These are phyloP conservation scores for Amphilophus citrinellus DNA, from an alignment of 2,113 vertebrate species.

Conservation along the genomic window DNA sequence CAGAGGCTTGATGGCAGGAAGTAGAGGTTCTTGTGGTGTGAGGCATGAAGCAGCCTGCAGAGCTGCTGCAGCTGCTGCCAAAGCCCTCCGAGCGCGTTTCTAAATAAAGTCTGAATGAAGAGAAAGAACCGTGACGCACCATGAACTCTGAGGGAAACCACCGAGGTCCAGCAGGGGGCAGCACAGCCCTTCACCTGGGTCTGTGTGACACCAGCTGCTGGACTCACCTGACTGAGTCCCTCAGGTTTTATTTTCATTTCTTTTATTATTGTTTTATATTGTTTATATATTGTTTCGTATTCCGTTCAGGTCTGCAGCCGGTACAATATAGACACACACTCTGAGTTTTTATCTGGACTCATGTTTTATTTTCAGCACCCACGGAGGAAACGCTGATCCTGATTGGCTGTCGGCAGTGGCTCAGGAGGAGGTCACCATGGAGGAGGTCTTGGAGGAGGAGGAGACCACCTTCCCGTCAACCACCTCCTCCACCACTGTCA, in stretches of 20 bases:
- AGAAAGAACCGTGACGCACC: background rate
- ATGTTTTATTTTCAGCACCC: slow-evolving; percentile 15
- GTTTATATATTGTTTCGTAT: no score
- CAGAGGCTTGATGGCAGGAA: background rate
- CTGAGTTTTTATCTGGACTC: background rate
- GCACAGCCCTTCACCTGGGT: background rate
- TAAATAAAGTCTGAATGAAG: background rate
- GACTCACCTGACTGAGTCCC: background rate
- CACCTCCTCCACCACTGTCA: slow-evolving; percentile 69
- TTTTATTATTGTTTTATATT: no score
- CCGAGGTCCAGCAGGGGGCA: background rate
- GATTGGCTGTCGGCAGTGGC: background rate
- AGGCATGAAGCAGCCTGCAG: background rate
- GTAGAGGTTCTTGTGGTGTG: background rate
- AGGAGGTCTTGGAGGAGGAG: background rate
- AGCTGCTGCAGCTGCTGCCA: background rate
- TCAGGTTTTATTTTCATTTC: background rate
- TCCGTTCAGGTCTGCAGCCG: background rate
- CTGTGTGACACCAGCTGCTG: background rate
- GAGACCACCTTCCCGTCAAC: slow-evolving; percentile 67
- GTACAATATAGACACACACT: background rate
- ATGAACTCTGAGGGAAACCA: background rate
- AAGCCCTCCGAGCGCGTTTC: background rate
- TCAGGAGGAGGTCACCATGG: background rate
- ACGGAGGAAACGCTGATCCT: background rate